Evolutionary conservation across 2,888 invertebrate genomes (phyloP), one percentile per base, ranked within the genome.

Genomic region (Sinelater perroti): DNA sequence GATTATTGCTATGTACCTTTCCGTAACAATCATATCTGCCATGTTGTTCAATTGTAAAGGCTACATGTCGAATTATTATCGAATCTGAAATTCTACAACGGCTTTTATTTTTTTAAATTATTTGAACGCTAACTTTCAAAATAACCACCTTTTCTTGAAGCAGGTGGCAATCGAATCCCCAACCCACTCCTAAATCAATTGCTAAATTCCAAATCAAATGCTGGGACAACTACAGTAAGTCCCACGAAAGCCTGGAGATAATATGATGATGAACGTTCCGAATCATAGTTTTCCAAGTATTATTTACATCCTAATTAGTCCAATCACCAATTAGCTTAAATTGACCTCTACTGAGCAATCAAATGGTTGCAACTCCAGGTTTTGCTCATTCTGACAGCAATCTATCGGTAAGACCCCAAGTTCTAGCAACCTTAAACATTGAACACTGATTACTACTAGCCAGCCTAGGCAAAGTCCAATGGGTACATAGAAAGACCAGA

Each of bases 371-470:
- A 64, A 89, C 83, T 67, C 91, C 85, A 65, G 89, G 84, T 67
- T 79, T 87, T 56, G 88, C 85, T 30, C 86, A 87, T 16, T 86
- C 86, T 2, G 54, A 13, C 70, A 70, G 56, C 33, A 70, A 16
- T 75, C 70, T 26, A 69, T 68, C 70, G 81, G 82, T 20, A 84
- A 88, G 81, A 88, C 87, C 1, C 87, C 91, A 6, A 93, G 93
- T n/a, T 94, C 94, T 0, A 89, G 90, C 26, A 87, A 89, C 20
- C 89, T n/a, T n/a, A n/a, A n/a, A n/a, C n/a, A n/a, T n/a, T n/a
- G n/a, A n/a, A n/a, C 91, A 0, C 80, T 94, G 11, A 93, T 93
- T 76, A 94, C 94, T 0, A 93, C 94, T 0, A 78, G 78, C 7
- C 51, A 78, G 64, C 83, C 87, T 10, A 83, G 83, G 1, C 84